Evolutionary conservation across 2,113 vertebrate species (phyloP).

Genomic region (Platysternon megacephalum): DNA sequence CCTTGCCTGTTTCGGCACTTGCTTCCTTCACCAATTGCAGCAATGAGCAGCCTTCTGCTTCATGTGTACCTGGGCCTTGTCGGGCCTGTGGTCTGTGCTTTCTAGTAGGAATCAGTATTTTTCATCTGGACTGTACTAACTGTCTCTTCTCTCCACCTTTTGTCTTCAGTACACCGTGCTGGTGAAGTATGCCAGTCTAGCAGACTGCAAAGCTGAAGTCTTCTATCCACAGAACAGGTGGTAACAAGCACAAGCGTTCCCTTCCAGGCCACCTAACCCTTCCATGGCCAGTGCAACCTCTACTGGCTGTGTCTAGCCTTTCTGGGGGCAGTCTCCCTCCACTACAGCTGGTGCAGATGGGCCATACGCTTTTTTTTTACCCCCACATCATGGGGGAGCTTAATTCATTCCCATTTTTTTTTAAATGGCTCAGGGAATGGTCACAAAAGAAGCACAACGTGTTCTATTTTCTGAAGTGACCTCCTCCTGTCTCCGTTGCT

Average conservation of each 20-base stretch:
- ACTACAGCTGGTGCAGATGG: neutral
- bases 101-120: neutral
- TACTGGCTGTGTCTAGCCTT: neutral
- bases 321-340: neutral
- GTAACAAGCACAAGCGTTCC: fast-evolving
- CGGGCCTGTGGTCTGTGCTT: neutral
- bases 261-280: neutral
- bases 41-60: neutral
- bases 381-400: neutral
- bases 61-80: neutral
- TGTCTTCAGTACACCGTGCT: neutral
- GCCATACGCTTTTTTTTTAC: neutral
- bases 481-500: neutral
- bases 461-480: neutral
- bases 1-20: neutral
- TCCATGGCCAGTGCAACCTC: neutral
- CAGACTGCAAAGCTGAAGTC: neutral
- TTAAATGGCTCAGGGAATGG: neutral
- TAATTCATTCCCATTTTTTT: neutral
- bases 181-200: neutral
- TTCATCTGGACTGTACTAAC: neutral
- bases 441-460: neutral
- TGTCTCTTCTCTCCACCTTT: neutral
- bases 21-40: neutral
- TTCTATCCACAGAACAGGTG: neutral